Evolutionary conservation across 2,113 vertebrate species (phyloP).

Genomic region (Xenopus tropicalis): UCB_Xtro_10.0 CM004449.2:102282001-102282500

Average conservation of each 20-base stretch:
- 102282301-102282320: too few relatives aligned
- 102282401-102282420: too few relatives aligned
- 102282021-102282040: slow-evolving; percentile 42
- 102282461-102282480: too few relatives aligned
- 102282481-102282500: too few relatives aligned
- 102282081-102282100: slow-evolving; percentile 45
- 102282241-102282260: background rate
- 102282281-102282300: background rate
- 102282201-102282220: slow-evolving; percentile 22
- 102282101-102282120: slow-evolving; percentile 61
- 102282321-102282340: too few relatives aligned
- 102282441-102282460: too few relatives aligned
- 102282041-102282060: slow-evolving; percentile 2
- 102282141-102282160: slow-evolving; percentile 4
- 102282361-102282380: too few relatives aligned
- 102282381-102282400: too few relatives aligned
- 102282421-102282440: too few relatives aligned
- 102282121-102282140: background rate
- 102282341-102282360: too few relatives aligned
- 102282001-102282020: background rate
- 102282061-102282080: slow-evolving; percentile 30
- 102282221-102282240: background rate
- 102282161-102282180: background rate
- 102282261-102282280: background rate
- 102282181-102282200: background rate